A percentile compares a stretch with the other conserved stretches of the same genome.
Conservation (phyloP, 2,888 invertebrate species). For the Autographa gamma region DNA sequence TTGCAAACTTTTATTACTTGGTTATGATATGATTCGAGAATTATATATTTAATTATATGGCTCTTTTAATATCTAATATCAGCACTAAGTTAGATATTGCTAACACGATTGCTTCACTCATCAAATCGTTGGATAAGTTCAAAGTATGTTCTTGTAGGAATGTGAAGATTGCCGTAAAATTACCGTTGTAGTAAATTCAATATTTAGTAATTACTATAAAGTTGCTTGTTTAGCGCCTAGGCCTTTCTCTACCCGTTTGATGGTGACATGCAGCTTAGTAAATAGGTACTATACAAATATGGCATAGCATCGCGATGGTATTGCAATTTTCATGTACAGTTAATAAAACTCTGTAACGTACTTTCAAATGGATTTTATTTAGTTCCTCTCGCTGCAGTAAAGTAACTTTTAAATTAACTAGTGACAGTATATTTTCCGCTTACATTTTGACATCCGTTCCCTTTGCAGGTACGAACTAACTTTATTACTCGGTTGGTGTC, state of each 20-base stretch:
- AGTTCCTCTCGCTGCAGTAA: not conserved
- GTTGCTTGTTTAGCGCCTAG: too few relatives aligned
- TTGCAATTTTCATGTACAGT: not conserved
- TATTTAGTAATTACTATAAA: too few relatives aligned
- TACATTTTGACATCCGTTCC: not conserved
- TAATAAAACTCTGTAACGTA: not conserved
- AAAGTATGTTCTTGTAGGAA: not conserved
- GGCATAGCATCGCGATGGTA: not conserved
- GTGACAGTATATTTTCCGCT: not conserved
- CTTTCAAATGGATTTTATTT: not conserved
- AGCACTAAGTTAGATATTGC: not conserved
- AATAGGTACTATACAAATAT: too few relatives aligned
- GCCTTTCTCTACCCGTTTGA: too few relatives aligned
- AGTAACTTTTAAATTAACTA: not conserved
- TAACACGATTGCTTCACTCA: not conserved
- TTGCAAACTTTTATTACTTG: slow-evolving; percentile 21
- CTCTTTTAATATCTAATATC: not conserved
- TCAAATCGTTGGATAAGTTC: not conserved
- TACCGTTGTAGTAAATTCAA: too few relatives aligned
- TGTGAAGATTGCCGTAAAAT: too few relatives aligned
- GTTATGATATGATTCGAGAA: not conserved
- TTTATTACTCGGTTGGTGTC: slow-evolving; percentile 29
- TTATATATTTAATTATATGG: not conserved
- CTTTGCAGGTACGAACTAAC: slow-evolving; percentile 31
- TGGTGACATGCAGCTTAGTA: too few relatives aligned